Percentiles rank a stretch among this genome's conserved stretches.
Evolutionary conservation across 2,113 vertebrate species (phyloP).

Genomic region (Atherinomorus stipes): DNA sequence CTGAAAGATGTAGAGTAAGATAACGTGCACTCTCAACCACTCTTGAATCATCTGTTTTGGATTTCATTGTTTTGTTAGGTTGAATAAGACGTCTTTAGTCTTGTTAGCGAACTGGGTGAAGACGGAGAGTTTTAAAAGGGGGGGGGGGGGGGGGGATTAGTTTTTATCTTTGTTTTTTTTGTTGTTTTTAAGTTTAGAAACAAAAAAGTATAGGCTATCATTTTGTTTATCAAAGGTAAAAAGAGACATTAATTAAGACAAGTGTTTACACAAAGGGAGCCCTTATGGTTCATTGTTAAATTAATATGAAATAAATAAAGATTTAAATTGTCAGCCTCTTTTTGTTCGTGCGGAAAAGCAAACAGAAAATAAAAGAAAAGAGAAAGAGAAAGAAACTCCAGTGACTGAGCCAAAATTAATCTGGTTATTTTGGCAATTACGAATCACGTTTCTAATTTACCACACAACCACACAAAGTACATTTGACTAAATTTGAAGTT

Average conservation of each 20-base stretch:
- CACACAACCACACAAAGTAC: not conserved
- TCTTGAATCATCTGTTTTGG: constrained; percentile 8
- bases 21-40: not conserved
- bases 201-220: not conserved
- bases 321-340: too few relatives aligned
- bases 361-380: not conserved
- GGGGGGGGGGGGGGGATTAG: too few relatives aligned
- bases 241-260: not conserved
- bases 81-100: not conserved
- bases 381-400: too few relatives aligned
- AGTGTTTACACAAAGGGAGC: not conserved
- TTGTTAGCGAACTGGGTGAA: not conserved
- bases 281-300: not conserved
- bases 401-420: too few relatives aligned
- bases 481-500: not conserved
- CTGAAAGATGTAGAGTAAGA: constrained; percentile 6
- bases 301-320: not conserved
- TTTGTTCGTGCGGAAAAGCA: too few relatives aligned
- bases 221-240: not conserved
- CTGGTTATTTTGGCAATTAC: too few relatives aligned
- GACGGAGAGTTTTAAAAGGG: not conserved
- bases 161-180: not conserved
- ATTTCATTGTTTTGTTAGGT: not conserved
- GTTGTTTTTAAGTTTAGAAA: not conserved
- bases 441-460: not conserved